These are phyloP conservation scores for Paramisgurnus dabryanus DNA, from an alignment of 2,113 vertebrate species.

Conservation along the genomic window DNA sequence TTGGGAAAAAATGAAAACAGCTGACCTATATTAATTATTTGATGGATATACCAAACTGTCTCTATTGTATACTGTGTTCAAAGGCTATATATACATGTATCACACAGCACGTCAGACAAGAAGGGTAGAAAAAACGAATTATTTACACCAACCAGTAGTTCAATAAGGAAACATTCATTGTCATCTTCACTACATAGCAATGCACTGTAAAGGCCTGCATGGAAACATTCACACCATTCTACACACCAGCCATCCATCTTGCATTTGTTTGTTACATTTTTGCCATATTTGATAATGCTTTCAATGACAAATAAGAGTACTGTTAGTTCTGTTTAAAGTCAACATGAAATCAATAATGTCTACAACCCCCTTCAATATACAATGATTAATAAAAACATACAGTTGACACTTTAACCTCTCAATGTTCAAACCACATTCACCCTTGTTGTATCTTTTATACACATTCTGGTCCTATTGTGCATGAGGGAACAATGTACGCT, in stretches of 20 bases:
- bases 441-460: too few species aligned
- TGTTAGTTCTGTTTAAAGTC: neutral
- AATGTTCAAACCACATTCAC: too few species aligned
- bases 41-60: constrained; percentile 11
- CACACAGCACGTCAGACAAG: constrained; percentile 50
- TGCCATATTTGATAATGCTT: neutral
- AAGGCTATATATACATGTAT: constrained; percentile 38
- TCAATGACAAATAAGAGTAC: neutral
- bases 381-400: too few species aligned
- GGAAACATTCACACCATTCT: neutral
- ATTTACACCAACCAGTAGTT: constrained; percentile 50
- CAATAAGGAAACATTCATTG: constrained; percentile 43
- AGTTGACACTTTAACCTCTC: too few species aligned
- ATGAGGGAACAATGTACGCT: neutral
- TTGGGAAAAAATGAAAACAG: constrained; percentile 6
- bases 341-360: neutral
- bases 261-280: neutral
- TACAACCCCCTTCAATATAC: too few species aligned
- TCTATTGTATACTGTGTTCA: constrained; percentile 21
- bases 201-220: neutral
- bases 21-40: constrained; percentile 20
- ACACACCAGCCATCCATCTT: neutral
- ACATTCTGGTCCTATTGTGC: neutral
- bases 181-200: constrained; percentile 40
- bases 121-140: constrained; percentile 1